Evolutionary conservation across 2,113 vertebrate genomes (phyloP).

Genomic region (Pitta sordida): DNA sequence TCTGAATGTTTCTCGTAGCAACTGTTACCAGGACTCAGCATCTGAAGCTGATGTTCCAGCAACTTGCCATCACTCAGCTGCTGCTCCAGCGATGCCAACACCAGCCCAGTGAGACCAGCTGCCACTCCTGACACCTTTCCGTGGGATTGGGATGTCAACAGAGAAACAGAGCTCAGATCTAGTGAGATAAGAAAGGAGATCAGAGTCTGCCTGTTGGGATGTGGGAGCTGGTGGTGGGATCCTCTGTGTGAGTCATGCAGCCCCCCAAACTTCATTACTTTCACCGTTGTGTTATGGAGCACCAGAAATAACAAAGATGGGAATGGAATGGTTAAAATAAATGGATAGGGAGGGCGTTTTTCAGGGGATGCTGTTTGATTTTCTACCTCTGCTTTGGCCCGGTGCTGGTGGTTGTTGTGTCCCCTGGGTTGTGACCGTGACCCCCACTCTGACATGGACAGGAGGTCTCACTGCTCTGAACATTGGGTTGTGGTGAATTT

Average conservation of each 20-base stretch:
- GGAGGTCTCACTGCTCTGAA: background rate
- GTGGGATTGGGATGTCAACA: background rate
- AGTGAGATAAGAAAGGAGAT: background rate
- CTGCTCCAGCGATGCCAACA: background rate
- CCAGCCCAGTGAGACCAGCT: background rate
- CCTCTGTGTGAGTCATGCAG: background rate
- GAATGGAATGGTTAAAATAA: background rate
- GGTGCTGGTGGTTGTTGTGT: background rate
- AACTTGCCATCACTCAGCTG: background rate
- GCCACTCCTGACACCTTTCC: background rate
- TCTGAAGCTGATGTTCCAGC: conserved; percentile 56
- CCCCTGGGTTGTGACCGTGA: background rate
- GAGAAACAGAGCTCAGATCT: background rate
- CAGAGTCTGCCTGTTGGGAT: fast-evolving
- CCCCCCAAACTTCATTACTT: background rate
- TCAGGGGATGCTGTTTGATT: background rate
- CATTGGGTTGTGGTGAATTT: background rate
- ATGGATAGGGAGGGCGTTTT: background rate
- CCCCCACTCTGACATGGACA: background rate
- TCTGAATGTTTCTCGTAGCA: conserved; percentile 80
- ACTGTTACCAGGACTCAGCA: conserved; percentile 77
- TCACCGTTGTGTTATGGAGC: background rate
- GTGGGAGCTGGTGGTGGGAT: background rate
- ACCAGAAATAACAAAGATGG: background rate
- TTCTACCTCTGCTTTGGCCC: fast-evolving